Evolutionary conservation across 2,797 vertebrate genomes (phyloP).

Genomic region (Liparis tanakae): DNA sequence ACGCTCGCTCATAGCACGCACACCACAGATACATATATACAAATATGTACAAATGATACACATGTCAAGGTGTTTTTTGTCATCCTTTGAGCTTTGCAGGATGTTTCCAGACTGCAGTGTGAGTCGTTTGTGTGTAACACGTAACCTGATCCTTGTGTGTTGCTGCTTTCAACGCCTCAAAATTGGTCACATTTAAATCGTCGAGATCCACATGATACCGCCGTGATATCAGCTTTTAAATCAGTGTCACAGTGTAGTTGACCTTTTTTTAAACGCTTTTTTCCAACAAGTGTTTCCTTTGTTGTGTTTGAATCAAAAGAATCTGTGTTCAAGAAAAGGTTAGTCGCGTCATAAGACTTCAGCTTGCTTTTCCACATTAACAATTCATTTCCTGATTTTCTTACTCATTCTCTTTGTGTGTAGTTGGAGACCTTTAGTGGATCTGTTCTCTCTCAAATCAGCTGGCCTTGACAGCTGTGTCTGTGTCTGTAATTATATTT

Average conservation of each 20-base stretch:
- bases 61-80: too few relatives aligned
- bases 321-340: not conserved
- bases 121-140: too few relatives aligned
- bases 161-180: not conserved
- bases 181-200: not conserved
- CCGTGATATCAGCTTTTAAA: not conserved
- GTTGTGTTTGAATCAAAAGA: not conserved
- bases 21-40: too few relatives aligned
- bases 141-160: too few relatives aligned
- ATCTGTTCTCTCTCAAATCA: not conserved
- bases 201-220: too few relatives aligned
- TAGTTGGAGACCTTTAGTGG: not conserved
- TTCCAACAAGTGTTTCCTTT: not conserved
- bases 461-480: not conserved
- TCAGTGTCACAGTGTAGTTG: not conserved
- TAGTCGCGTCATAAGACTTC: not conserved
- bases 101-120: too few relatives aligned
- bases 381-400: not conserved
- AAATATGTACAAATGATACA: too few relatives aligned
- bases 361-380: constrained; percentile 8
- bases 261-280: not conserved
- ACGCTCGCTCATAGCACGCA: too few relatives aligned
- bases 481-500: not conserved
- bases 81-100: too few relatives aligned
- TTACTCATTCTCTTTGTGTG: constrained; percentile 1